Conservation (phyloP, 2,888 invertebrate species). For the Eugnorisma glareosa region DNA sequence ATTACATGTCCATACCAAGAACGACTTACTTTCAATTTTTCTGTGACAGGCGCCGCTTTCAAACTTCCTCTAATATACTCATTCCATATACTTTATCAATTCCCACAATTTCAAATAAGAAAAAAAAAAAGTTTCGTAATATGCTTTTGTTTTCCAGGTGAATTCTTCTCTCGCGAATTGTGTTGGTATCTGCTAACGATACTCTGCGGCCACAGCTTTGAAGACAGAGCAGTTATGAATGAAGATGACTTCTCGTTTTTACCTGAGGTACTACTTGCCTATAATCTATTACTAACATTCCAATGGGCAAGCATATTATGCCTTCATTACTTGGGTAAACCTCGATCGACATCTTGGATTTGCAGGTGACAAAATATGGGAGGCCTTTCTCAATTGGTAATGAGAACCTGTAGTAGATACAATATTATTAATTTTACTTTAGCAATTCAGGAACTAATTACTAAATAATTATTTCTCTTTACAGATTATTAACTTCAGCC, state of each 20-base stretch:
- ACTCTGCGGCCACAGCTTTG: constrained; percentile 80
- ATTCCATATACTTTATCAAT: too few species aligned
- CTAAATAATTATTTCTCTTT: constrained; percentile 48
- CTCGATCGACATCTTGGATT: not conserved
- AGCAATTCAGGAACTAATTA: not conserved
- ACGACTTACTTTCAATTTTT: too few species aligned
- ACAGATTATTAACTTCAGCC: constrained; percentile 84
- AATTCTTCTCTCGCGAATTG: constrained; percentile 78
- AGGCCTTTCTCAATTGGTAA: not conserved
- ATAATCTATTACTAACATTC: not conserved
- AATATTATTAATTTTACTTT: not conserved
- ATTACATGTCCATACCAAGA: too few species aligned
- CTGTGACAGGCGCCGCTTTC: too few species aligned
- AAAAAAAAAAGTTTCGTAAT: not conserved
- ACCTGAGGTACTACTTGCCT: constrained; percentile 76
- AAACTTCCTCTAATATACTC: too few species aligned
- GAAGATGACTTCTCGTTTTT: constrained; percentile 83
- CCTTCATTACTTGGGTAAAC: too few species aligned
- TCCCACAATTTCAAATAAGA: not conserved
- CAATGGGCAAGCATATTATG: not conserved
- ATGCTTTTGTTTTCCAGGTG: constrained; percentile 73
- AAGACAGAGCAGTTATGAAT: constrained; percentile 79
- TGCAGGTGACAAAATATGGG: not conserved
- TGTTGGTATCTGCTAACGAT: constrained; percentile 85
- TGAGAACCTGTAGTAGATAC: not conserved